Evolutionary conservation across 1,140 invertebrate genomes (phyloP).

Genomic region (Microplitis mediator): DNA sequence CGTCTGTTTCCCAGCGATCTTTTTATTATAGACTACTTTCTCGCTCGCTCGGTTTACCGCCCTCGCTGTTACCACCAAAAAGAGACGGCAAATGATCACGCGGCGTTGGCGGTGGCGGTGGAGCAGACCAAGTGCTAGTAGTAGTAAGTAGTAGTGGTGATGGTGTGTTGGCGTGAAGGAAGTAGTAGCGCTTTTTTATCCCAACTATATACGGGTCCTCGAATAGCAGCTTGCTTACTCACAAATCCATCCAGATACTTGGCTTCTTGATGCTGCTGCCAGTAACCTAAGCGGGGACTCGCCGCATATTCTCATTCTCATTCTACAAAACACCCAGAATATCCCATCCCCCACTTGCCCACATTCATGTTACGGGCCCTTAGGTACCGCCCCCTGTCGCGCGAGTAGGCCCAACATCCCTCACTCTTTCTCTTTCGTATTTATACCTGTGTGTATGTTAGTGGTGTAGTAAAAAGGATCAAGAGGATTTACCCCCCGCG

Average conservation of each 20-base stretch:
- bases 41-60: neutral
- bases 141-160: too few species aligned
- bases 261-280: conserved; percentile 50
- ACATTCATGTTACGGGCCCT: conserved; percentile 12
- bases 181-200: conserved; percentile 48
- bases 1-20: neutral
- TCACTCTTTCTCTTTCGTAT: conserved; percentile 1
- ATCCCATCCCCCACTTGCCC: conserved; percentile 25
- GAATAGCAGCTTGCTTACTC: conserved; percentile 60
- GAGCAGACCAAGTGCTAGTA: too few species aligned
- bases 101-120: too few species aligned
- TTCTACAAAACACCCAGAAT: conserved; percentile 17
- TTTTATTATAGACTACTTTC: neutral
- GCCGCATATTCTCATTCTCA: neutral
- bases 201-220: conserved; percentile 37
- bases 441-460: neutral
- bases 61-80: neutral
- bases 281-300: conserved; percentile 38
- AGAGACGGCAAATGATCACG: neutral
- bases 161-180: conserved; percentile 32
- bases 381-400: conserved; percentile 28
- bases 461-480: neutral
- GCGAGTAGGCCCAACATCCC: conserved; percentile 1
- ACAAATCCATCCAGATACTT: conserved; percentile 57
- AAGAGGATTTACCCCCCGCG: conserved; percentile 38